A percentile compares a stretch with the other conserved stretches of the same genome.
phyloP scores from a whole-genome alignment of 1,140 invertebrate genomes.

The Chrysomallon squamiferum region DNA sequence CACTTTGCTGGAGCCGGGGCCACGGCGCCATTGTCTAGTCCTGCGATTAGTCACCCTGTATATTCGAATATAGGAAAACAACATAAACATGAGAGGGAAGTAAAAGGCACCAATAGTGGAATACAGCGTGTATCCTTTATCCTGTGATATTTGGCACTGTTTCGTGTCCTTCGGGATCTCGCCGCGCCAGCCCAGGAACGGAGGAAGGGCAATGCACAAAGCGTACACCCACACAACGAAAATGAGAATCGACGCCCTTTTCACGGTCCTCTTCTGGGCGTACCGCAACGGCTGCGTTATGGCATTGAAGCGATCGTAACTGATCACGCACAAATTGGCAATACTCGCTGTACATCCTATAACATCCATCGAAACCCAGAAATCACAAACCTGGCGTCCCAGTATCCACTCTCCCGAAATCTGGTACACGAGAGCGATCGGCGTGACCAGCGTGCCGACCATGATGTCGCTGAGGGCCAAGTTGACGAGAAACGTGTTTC shows the following conservation, averaged over 20 bases:
- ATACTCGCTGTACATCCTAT: constrained; percentile 67
- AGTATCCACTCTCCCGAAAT: constrained; percentile 58
- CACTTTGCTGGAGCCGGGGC: constrained; percentile 30
- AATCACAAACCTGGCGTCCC: constrained; percentile 61
- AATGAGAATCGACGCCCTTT: constrained; percentile 87
- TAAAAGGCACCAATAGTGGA: constrained; percentile 64
- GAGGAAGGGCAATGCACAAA: constrained; percentile 90
- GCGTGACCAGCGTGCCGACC: constrained; percentile 70
- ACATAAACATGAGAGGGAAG: constrained; percentile 62
- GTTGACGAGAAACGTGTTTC: constrained; percentile 93
- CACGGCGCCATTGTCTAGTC: constrained; percentile 50
- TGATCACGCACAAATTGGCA: constrained; percentile 67
- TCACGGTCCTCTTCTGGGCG: constrained; percentile 80
- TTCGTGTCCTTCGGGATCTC: constrained; percentile 10
- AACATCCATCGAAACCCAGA: constrained; percentile 66
- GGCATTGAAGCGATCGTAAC: constrained; percentile 66
- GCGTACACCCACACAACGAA: constrained; percentile 90
- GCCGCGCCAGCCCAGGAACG: constrained; percentile 84
- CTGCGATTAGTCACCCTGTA: constrained; percentile 59
- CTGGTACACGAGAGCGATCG: constrained; percentile 41
- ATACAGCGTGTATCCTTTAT: constrained; percentile 62
- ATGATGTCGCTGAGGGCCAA: constrained; percentile 90
- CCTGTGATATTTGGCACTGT: constrained; percentile 51
- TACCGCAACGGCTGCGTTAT: constrained; percentile 66
- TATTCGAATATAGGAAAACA: constrained; percentile 62